Conservation (phyloP, 2,888 invertebrate species). For the Rotaria macrura region DNA sequence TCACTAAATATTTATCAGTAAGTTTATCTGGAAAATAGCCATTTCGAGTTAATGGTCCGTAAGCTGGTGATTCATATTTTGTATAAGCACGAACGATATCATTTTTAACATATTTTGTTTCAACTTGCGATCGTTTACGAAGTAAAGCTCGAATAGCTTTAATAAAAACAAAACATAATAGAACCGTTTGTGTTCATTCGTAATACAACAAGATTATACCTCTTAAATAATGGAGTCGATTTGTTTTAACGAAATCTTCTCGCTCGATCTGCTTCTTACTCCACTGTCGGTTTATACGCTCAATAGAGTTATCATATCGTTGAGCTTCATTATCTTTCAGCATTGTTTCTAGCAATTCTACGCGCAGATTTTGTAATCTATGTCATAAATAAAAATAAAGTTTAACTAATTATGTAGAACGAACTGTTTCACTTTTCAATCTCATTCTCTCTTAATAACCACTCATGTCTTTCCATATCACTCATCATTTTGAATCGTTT, state of each 20-base stretch:
- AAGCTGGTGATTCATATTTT: slow-evolving; percentile 44
- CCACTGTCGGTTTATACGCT: slow-evolving; percentile 48
- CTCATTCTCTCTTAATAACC: slow-evolving; percentile 69
- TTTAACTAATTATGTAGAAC: too few species aligned
- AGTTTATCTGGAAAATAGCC: slow-evolving; percentile 49
- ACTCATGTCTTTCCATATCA: slow-evolving; percentile 71
- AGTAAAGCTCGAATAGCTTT: slow-evolving; percentile 47
- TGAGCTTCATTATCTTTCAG: slow-evolving; percentile 55
- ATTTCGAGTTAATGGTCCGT: slow-evolving; percentile 47
- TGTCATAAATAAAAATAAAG: background rate
- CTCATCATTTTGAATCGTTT: slow-evolving; percentile 61
- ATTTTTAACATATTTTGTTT: slow-evolving; percentile 41
- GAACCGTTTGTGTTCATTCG: slow-evolving; percentile 38
- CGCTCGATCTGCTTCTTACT: slow-evolving; percentile 47
- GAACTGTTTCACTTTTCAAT: slow-evolving; percentile 43
- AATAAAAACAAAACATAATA: too few species aligned
- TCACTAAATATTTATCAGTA: slow-evolving; percentile 48
- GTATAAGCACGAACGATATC: slow-evolving; percentile 46
- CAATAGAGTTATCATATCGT: slow-evolving; percentile 46
- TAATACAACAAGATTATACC: slow-evolving; percentile 38
- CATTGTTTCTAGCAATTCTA: slow-evolving; percentile 61
- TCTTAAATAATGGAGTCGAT: slow-evolving; percentile 48
- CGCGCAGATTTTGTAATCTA: slow-evolving; percentile 59
- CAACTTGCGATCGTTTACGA: slow-evolving; percentile 41
- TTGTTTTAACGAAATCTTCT: slow-evolving; percentile 43